phyloP scores from a whole-genome alignment of 2,113 vertebrate genomes.

The Erpornis zantholeuca region DNA sequence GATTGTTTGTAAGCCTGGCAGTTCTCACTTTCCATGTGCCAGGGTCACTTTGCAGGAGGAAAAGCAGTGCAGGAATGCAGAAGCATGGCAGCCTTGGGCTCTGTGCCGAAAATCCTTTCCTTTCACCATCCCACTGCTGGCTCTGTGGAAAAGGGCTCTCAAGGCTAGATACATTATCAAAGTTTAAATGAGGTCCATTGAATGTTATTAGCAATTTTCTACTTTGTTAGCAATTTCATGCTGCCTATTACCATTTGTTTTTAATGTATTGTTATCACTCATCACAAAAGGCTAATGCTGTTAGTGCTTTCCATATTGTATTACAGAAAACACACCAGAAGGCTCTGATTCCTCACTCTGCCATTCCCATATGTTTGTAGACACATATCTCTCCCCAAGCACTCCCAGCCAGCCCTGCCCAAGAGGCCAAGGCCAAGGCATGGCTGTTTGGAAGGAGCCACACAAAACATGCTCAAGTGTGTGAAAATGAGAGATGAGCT shows the following conservation, averaged over 20 bases:
- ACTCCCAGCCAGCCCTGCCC: not conserved
- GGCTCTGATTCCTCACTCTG: not conserved
- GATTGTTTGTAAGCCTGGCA: not conserved
- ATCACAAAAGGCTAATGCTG: slow-evolving; percentile 63
- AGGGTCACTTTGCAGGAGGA: not conserved
- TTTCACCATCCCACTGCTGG: not conserved
- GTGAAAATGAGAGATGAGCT: not conserved
- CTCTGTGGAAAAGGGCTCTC: not conserved
- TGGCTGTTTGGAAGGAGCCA: not conserved
- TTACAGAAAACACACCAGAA: slow-evolving; percentile 57
- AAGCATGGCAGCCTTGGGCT: not conserved
- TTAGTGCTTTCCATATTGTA: slow-evolving; percentile 45
- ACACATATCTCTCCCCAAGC: not conserved
- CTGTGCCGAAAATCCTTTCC: rapidly evolving
- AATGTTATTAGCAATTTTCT: slow-evolving; percentile 66
- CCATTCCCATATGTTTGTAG: not conserved
- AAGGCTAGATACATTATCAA: not conserved
- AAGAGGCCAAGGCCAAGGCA: not conserved
- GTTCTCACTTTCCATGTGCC: not conserved
- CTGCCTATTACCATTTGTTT: slow-evolving; percentile 65
- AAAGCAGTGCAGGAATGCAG: not conserved
- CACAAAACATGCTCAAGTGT: not conserved
- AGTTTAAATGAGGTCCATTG: slow-evolving; percentile 28
- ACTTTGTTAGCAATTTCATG: slow-evolving; percentile 60
- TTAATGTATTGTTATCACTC: slow-evolving; percentile 62